Conservation (phyloP, 1,140 invertebrate species). For the Latrodectus geometricus region DNA sequence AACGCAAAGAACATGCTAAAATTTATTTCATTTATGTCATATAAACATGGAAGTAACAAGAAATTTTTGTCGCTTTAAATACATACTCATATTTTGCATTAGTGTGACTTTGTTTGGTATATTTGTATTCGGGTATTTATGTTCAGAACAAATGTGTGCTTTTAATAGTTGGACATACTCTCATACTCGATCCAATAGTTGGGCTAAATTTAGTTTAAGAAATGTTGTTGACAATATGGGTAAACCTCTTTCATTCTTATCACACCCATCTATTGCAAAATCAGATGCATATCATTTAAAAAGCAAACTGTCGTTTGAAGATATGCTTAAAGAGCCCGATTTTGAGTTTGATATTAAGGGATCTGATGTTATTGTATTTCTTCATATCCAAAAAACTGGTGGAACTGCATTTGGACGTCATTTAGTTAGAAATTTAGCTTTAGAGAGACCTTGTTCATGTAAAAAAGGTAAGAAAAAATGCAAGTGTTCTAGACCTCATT, state of each 20-base stretch:
- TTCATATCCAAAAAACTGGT: constrained; percentile 98
- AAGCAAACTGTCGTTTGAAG: constrained; percentile 64
- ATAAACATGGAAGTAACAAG: constrained; percentile 22
- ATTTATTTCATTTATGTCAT: too few species aligned
- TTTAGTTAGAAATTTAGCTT: constrained; percentile 91
- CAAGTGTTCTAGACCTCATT: constrained; percentile 76
- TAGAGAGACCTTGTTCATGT: constrained; percentile 88
- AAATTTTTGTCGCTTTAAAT: constrained; percentile 44
- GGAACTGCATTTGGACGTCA: constrained; percentile 95
- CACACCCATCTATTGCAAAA: constrained; percentile 26
- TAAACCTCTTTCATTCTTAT: constrained; percentile 61
- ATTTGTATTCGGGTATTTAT: constrained; percentile 88
- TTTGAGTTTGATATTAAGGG: constrained; percentile 76
- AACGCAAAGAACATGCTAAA: too few species aligned
- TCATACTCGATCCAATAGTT: constrained; percentile 67
- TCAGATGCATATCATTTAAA: constrained; percentile 12
- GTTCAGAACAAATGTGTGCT: constrained; percentile 86
- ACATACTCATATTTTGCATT: constrained; percentile 80
- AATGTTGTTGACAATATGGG: constrained; percentile 80
- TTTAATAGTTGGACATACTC: constrained; percentile 73
- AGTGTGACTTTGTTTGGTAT: constrained; percentile 78
- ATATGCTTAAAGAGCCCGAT: constrained; percentile 62
- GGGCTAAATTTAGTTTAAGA: constrained; percentile 70
- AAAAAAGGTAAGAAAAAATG: constrained; percentile 87
- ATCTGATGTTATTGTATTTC: constrained; percentile 96